Evolutionary conservation across 2,113 vertebrate genomes (phyloP).

Genomic region (Gopherus evgoodei): DNA sequence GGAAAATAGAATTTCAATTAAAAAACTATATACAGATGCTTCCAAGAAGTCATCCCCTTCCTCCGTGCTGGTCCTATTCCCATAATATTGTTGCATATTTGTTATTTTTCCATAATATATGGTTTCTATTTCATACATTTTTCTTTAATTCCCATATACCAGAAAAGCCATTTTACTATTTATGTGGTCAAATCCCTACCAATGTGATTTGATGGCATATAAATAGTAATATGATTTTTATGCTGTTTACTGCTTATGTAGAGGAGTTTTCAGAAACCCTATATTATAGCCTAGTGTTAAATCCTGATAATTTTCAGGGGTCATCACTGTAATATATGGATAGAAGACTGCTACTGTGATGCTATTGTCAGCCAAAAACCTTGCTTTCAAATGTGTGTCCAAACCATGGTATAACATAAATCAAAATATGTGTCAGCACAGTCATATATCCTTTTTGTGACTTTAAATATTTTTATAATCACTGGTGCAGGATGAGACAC

Average conservation of each 20-base stretch:
- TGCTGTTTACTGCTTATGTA: conserved; percentile 65
- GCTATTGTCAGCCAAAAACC: conserved; percentile 74
- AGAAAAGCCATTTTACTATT: conserved; percentile 77
- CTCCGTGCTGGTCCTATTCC: conserved; percentile 23
- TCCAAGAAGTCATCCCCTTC: conserved; percentile 39
- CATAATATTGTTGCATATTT: conserved; percentile 54
- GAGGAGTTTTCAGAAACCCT: conserved; percentile 70
- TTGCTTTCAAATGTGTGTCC: conserved; percentile 72
- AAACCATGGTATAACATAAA: conserved; percentile 65
- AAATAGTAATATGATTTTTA: conserved; percentile 73
- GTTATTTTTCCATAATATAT: conserved; percentile 74
- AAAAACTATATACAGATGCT: neutral
- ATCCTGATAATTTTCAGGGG: conserved; percentile 66
- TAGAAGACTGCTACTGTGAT: conserved; percentile 68
- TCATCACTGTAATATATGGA: conserved; percentile 64
- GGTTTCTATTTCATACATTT: conserved; percentile 75
- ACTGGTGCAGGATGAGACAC: conserved; percentile 46
- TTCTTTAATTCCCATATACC: conserved; percentile 77
- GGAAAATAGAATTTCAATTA: conserved; percentile 40
- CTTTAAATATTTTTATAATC: conserved; percentile 81
- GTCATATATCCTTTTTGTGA: conserved; percentile 73
- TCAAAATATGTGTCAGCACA: conserved; percentile 68
- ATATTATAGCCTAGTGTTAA: conserved; percentile 57
- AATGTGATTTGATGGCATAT: conserved; percentile 72
- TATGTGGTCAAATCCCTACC: conserved; percentile 67